These are phyloP conservation scores for Brachirus orientalis DNA, from an alignment of 2,113 vertebrate species.

Conservation along the genomic window DNA sequence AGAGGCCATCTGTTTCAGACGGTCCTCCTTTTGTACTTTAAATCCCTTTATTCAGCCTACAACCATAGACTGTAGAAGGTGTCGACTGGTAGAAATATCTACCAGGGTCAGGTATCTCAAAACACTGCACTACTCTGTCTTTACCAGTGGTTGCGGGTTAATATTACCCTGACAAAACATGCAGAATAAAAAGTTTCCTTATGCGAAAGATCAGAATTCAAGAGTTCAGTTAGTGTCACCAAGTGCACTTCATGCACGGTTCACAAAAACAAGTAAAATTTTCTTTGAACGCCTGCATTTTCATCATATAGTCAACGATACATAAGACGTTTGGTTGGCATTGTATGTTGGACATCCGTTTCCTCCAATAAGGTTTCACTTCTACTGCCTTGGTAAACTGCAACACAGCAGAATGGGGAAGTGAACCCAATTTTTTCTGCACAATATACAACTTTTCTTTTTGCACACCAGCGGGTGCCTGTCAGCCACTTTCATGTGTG, in stretches of 20 bases:
- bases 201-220: no score
- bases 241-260: no score
- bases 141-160: no score
- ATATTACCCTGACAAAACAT: no score
- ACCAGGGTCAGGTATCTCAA: no score
- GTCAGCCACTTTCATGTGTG: slow-evolving; percentile 41
- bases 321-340: not conserved
- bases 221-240: no score
- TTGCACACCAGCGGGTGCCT: slow-evolving; percentile 18
- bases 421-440: slow-evolving; percentile 52
- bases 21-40: not conserved
- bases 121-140: no score
- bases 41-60: not conserved
- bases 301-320: not conserved
- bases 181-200: no score
- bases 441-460: slow-evolving; percentile 41
- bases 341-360: slow-evolving; percentile 46
- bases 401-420: slow-evolving; percentile 53
- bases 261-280: not conserved
- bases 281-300: not conserved
- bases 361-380: slow-evolving; percentile 72
- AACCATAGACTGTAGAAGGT: no score
- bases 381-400: slow-evolving; percentile 50
- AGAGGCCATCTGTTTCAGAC: slow-evolving; percentile 5
- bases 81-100: no score